These are phyloP conservation scores for Pissodes strobi DNA, from an alignment of 1,140 invertebrate genomes.

Conservation along the genomic window DNA sequence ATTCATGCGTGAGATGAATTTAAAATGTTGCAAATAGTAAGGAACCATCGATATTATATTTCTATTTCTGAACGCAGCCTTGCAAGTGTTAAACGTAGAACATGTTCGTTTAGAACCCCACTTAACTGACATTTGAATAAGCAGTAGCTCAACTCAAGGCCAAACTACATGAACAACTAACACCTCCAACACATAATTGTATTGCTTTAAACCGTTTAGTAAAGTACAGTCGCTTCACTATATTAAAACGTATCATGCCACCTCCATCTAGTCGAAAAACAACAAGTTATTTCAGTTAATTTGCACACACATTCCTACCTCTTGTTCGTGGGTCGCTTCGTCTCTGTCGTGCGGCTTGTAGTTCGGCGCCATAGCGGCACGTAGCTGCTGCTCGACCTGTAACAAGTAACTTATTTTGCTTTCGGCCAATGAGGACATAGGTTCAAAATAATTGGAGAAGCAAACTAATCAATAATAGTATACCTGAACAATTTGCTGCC, in stretches of 20 bases:
- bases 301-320: slow-evolving; percentile 73
- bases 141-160: too few relatives aligned
- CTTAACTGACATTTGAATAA: too few relatives aligned
- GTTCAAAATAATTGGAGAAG: too few relatives aligned
- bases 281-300: slow-evolving; percentile 32
- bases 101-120: too few relatives aligned
- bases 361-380: slow-evolving; percentile 78
- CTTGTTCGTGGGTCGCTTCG: slow-evolving; percentile 82
- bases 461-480: too few relatives aligned
- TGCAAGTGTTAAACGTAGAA: neutral
- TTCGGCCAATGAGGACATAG: neutral
- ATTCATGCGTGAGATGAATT: too few relatives aligned
- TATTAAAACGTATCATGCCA: slow-evolving; percentile 37
- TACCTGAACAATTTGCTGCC: slow-evolving; percentile 76
- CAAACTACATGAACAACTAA: too few relatives aligned
- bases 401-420: slow-evolving; percentile 4
- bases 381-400: slow-evolving; percentile 80
- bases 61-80: too few relatives aligned
- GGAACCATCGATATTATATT: neutral
- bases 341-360: slow-evolving; percentile 83
- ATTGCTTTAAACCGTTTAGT: too few relatives aligned
- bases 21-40: neutral
- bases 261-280: slow-evolving; percentile 40
- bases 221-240: neutral
- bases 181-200: too few relatives aligned